A percentile compares a stretch with the other conserved stretches of the same genome.
These are phyloP conservation scores for Delichon dasypus DNA, from an alignment of 2,797 vertebrate genomes.

Conservation along the genomic window DNA sequence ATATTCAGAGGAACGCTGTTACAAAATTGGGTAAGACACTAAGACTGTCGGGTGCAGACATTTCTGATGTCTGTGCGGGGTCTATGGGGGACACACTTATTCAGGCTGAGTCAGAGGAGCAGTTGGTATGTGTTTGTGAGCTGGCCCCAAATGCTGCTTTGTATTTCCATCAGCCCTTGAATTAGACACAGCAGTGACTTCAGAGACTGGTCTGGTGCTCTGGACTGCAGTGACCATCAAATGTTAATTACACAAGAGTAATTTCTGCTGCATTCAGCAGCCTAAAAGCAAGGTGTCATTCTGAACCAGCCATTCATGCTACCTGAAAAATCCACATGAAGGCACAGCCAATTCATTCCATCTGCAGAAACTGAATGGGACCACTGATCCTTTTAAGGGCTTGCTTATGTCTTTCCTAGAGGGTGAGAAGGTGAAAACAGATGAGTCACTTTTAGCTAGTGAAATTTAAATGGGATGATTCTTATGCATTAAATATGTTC, in stretches of 20 bases:
- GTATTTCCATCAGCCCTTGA: background rate
- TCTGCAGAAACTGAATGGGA: background rate
- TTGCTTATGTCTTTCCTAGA: background rate
- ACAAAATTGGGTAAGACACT: background rate
- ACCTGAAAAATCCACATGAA: background rate
- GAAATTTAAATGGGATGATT: background rate
- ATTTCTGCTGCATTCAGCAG: background rate
- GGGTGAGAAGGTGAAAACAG: background rate
- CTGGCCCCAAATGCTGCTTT: background rate
- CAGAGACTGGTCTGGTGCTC: background rate
- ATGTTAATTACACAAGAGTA: accelerated
- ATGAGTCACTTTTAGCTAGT: background rate
- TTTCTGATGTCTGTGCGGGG: background rate
- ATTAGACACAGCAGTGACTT: background rate
- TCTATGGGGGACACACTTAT: accelerated
- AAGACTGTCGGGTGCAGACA: background rate
- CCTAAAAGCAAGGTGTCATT: background rate
- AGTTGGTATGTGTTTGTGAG: background rate
- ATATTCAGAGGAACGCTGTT: background rate
- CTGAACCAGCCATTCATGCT: background rate
- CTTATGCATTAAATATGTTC: background rate
- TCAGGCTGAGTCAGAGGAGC: background rate
- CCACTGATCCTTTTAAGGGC: accelerated
- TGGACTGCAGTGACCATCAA: background rate
- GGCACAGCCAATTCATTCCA: background rate